Percentiles rank a stretch among this genome's conserved stretches.
These are phyloP conservation scores for Drosophila meridionalis DNA, from an alignment of 2,888 invertebrate species.

Conservation along the genomic window DNA sequence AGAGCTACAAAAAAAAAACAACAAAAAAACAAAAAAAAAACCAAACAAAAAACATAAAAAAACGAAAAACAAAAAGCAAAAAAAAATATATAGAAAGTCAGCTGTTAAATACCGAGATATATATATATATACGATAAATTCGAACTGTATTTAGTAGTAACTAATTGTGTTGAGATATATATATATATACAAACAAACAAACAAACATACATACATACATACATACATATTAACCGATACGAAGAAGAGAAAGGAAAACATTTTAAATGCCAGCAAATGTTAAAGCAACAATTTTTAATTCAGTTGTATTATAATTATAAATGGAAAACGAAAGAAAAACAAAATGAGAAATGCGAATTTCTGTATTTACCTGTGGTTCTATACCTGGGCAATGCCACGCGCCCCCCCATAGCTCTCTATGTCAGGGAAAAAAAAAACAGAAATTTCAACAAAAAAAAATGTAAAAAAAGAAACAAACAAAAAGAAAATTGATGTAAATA, in stretches of 20 bases:
- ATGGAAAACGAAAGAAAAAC: constrained; percentile 11
- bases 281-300: constrained; percentile 58
- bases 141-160: constrained; percentile 52
- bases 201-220: not conserved
- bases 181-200: constrained; percentile 2
- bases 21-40: constrained; percentile 19
- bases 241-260: constrained; percentile 35
- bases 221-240: constrained; percentile 26
- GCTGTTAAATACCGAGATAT: constrained; percentile 40
- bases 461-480: constrained; percentile 53
- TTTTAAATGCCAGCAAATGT: constrained; percentile 58
- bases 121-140: constrained; percentile 22
- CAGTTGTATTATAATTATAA: constrained; percentile 70
- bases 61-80: constrained; percentile 5
- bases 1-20: constrained; percentile 32
- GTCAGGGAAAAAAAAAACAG: constrained; percentile 15
- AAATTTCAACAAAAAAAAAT: constrained; percentile 27
- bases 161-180: constrained; percentile 40
- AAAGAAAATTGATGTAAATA: constrained; percentile 75
- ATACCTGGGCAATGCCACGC: constrained; percentile 20
- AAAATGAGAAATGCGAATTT: constrained; percentile 31
- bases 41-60: constrained; percentile 3
- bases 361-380: constrained; percentile 57
- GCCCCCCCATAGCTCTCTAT: not conserved
- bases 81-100: constrained; percentile 7